Conservation (phyloP, 2,797 vertebrate species). For the Poecile montanus region DNA sequence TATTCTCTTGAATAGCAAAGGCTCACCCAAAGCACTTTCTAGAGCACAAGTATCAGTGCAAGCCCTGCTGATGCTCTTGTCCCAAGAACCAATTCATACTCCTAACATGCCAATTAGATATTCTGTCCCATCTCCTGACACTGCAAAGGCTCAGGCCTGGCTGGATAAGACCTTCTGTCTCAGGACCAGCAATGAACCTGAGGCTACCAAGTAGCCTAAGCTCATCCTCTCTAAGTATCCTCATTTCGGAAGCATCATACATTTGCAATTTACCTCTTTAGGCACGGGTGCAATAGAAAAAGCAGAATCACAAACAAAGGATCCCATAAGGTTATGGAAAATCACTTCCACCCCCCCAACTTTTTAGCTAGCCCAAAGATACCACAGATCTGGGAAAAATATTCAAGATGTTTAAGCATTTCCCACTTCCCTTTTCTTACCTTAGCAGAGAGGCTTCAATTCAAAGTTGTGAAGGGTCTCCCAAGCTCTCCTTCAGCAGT, state of each 20-base stretch:
- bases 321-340: background rate
- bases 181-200: background rate
- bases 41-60: background rate
- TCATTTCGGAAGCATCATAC: background rate
- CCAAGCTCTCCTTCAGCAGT: background rate
- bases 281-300: fast-evolving
- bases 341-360: fast-evolving
- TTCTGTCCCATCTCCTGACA: background rate
- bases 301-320: background rate
- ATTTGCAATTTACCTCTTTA: background rate
- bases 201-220: background rate
- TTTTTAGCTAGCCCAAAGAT: background rate
- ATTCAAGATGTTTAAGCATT: background rate
- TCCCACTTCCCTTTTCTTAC: background rate
- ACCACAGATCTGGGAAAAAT: background rate
- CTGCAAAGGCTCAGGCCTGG: background rate
- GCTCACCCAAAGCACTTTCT: background rate
- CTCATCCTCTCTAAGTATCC: background rate
- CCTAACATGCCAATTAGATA: background rate
- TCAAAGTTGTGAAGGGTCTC: background rate
- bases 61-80: background rate
- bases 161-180: background rate
- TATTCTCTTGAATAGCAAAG: background rate
- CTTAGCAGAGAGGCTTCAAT: background rate
- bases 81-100: background rate